Evolutionary conservation across 2,797 vertebrate genomes (phyloP).

Genomic region (Apogon hyalosoma): DNA sequence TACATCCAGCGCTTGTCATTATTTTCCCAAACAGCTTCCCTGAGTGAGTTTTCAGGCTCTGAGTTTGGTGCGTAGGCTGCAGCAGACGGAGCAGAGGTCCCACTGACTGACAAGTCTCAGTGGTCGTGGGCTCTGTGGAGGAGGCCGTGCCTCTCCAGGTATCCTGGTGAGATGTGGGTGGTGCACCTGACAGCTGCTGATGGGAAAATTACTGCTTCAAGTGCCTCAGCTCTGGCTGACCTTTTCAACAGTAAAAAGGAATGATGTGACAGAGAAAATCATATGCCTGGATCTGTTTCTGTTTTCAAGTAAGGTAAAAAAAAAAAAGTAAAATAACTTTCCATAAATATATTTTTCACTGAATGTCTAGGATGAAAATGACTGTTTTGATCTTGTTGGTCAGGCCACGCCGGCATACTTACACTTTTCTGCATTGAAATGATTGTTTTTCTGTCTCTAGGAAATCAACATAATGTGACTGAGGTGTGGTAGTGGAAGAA

Average conservation of each 20-base stretch:
- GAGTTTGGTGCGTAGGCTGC: conserved; percentile 23
- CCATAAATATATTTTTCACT: conserved; percentile 26
- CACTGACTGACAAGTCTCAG: conserved; percentile 33
- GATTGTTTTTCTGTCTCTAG: conserved; percentile 3
- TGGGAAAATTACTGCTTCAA: conserved; percentile 43
- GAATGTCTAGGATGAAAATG: conserved; percentile 13
- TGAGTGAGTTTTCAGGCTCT: neutral
- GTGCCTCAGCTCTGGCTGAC: conserved; percentile 4
- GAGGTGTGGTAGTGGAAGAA: neutral
- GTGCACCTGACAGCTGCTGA: conserved; percentile 46
- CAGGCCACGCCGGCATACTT: too few relatives aligned
- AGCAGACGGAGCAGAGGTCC: neutral
- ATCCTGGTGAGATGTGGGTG: conserved; percentile 30
- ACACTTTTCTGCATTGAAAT: neutral
- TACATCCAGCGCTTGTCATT: neutral
- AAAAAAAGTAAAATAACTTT: neutral
- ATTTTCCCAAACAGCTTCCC: conserved; percentile 1
- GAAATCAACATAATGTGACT: conserved; percentile 11
- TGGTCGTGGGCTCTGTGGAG: conserved; percentile 14
- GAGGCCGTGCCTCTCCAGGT: conserved; percentile 19
- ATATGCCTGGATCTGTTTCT: conserved; percentile 8
- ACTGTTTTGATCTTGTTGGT: conserved; percentile 9
- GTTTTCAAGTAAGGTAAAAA: neutral
- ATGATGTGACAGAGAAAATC: conserved; percentile 35
- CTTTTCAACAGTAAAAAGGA: conserved; percentile 21